A percentile compares a stretch with the other conserved stretches of the same genome.
These are phyloP conservation scores for Plebejus argus DNA, from an alignment of 2,888 invertebrate species.

Conservation along the genomic window DNA sequence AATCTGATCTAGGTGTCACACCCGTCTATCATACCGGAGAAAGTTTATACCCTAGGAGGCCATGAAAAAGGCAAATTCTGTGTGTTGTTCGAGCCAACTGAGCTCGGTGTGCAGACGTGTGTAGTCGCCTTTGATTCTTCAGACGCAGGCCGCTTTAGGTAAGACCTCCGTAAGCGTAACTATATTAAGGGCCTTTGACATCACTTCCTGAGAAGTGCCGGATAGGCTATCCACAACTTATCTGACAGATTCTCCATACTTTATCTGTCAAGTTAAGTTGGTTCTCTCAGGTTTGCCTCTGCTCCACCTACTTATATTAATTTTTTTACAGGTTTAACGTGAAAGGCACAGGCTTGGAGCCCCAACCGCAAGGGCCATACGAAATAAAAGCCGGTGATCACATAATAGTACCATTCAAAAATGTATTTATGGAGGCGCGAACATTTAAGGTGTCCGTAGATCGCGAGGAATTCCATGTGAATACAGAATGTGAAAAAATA, in stretches of 20 bases:
- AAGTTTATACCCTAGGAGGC: conserved; percentile 55
- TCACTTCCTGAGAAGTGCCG: too few relatives aligned
- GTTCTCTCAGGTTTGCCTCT: too few relatives aligned
- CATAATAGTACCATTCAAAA: conserved; percentile 61
- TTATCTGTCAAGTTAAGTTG: too few relatives aligned
- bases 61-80: conserved; percentile 68
- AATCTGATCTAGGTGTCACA: conserved; percentile 56
- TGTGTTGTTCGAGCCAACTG: conserved; percentile 67
- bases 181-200: too few relatives aligned
- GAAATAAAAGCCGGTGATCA: conserved; percentile 59
- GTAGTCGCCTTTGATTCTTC: conserved; percentile 61
- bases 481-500: conserved; percentile 48
- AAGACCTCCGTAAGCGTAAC: conserved; percentile 44
- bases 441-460: conserved; percentile 63
- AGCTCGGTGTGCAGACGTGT: conserved; percentile 60
- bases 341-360: conserved; percentile 59
- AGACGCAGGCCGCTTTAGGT: conserved; percentile 70
- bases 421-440: conserved; percentile 60
- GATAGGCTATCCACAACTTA: too few relatives aligned
- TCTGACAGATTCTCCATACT: too few relatives aligned
- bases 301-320: neutral
- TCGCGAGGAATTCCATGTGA: conserved; percentile 63
- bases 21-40: conserved; percentile 59
- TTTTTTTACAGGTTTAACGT: conserved; percentile 59
- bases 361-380: conserved; percentile 69